Percentiles rank a stretch among this genome's conserved stretches.
These are phyloP conservation scores for Pangasianodon hypophthalmus DNA, from an alignment of 2,113 vertebrate genomes.

Conservation along the genomic window DNA sequence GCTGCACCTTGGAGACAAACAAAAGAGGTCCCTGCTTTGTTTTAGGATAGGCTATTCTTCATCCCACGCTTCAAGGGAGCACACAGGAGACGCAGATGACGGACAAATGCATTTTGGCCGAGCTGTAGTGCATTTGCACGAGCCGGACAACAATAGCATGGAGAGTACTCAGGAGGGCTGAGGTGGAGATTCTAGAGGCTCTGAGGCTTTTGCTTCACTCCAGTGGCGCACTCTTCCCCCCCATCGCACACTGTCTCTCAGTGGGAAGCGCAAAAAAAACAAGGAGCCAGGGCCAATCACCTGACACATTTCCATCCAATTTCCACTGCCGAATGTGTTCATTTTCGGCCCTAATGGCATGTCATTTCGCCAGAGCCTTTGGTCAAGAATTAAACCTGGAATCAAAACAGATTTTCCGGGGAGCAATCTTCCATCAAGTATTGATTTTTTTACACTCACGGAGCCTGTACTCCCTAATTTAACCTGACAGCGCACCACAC, in stretches of 20 bases:
- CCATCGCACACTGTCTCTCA: slow-evolving; percentile 69
- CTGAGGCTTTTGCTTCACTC: slow-evolving; percentile 63
- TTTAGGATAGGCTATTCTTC: slow-evolving; percentile 85
- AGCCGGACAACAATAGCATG: slow-evolving; percentile 86
- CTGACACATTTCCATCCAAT: slow-evolving; percentile 99
- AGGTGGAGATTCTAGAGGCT: slow-evolving; percentile 67
- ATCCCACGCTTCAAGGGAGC: slow-evolving; percentile 85
- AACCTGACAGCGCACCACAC: slow-evolving; percentile 99
- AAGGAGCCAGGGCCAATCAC: slow-evolving; percentile 92
- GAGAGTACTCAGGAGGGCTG: slow-evolving; percentile 88
- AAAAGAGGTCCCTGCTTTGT: slow-evolving; percentile 79
- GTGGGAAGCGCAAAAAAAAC: slow-evolving; percentile 79
- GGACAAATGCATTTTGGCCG: slow-evolving; percentile 89
- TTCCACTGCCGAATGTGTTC: slow-evolving; percentile 99
- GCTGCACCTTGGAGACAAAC: slow-evolving; percentile 60
- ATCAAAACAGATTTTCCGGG: slow-evolving; percentile 99
- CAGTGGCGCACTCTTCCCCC: slow-evolving; percentile 60
- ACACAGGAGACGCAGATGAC: slow-evolving; percentile 82
- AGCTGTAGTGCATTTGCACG: slow-evolving; percentile 87
- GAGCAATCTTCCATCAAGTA: slow-evolving; percentile 99
- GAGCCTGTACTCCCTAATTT: slow-evolving; percentile 99
- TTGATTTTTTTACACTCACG: slow-evolving; percentile 99
- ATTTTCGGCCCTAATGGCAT: slow-evolving; percentile 99
- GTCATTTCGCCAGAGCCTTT: slow-evolving; percentile 99
- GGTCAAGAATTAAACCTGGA: slow-evolving; percentile 99